Evolutionary conservation across 2,113 vertebrate species (phyloP).

Genomic region (Melanocharis versteri): DNA sequence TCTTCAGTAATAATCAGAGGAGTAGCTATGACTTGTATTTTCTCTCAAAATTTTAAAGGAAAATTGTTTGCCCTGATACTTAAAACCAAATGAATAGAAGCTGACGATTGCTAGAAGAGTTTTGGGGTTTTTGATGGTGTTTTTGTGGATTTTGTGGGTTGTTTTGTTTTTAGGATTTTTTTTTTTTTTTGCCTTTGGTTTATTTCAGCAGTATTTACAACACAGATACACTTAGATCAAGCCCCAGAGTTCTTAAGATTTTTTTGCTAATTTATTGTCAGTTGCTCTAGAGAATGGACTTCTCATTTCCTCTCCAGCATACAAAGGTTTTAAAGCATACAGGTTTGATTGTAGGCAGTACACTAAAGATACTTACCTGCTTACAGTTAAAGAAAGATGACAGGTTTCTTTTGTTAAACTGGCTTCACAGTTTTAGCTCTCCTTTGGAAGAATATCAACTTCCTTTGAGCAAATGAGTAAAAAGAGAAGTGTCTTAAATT

Average conservation of each 20-base stretch:
- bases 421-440: neutral
- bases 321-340: neutral
- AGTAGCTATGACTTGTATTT: neutral
- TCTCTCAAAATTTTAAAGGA: neutral
- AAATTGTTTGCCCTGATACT: neutral
- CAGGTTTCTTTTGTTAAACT: neutral
- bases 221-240: neutral
- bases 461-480: neutral
- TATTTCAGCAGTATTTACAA: neutral
- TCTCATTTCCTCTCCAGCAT: neutral
- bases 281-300: neutral
- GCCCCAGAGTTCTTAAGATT: neutral
- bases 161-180: neutral
- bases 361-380: neutral
- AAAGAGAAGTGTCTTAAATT: neutral
- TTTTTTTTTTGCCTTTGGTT: neutral
- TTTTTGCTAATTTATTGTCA: neutral
- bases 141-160: neutral
- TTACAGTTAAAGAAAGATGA: neutral
- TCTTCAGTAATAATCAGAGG: neutral
- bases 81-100: neutral
- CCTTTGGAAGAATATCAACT: neutral
- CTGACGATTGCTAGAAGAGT: neutral
- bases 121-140: fast-evolving
- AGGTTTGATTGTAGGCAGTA: neutral